phyloP scores from a whole-genome alignment of 1,140 invertebrate genomes.

The Nasonia giraulti region DNA sequence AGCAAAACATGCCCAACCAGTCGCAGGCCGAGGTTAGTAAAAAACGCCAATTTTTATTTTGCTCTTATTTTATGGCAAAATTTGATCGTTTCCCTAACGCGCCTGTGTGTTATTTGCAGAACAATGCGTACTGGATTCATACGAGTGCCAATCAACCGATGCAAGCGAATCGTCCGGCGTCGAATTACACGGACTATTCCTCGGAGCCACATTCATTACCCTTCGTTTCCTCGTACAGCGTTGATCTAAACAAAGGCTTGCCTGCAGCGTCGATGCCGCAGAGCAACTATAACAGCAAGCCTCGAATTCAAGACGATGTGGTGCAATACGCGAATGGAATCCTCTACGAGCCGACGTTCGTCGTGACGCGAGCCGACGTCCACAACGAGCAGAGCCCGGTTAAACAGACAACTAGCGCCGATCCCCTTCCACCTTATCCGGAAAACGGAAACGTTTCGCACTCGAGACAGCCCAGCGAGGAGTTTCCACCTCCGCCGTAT shows the following conservation, averaged over 20 bases:
- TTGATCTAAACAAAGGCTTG: slow-evolving; percentile 55
- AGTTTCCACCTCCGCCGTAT: slow-evolving; percentile 84
- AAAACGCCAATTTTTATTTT: no score
- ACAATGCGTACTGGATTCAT: slow-evolving; percentile 67
- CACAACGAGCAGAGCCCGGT: slow-evolving; percentile 85
- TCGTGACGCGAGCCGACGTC: slow-evolving; percentile 87
- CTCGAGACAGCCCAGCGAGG: slow-evolving; percentile 72
- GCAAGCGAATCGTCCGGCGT: slow-evolving; percentile 53
- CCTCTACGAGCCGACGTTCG: slow-evolving; percentile 71
- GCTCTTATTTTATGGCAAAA: not conserved
- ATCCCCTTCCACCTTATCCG: slow-evolving; percentile 67
- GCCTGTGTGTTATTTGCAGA: slow-evolving; percentile 54
- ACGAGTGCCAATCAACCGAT: slow-evolving; percentile 52
- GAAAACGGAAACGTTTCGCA: slow-evolving; percentile 67
- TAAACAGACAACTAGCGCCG: slow-evolving; percentile 69
- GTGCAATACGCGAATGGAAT: slow-evolving; percentile 76
- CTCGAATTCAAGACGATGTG: slow-evolving; percentile 73
- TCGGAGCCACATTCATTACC: slow-evolving; percentile 81
- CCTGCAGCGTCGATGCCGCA: slow-evolving; percentile 51
- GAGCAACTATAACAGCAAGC: slow-evolving; percentile 63
- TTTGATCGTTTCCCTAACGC: not conserved
- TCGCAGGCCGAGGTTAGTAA: slow-evolving; percentile 51
- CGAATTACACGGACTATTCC: slow-evolving; percentile 71
- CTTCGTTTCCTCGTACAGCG: slow-evolving; percentile 77
- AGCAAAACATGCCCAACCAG: slow-evolving; percentile 60